Base-by-base conservation (phyloP, 2,113 vertebrate genomes). In the Microcebus lehilahytsara region DNA sequence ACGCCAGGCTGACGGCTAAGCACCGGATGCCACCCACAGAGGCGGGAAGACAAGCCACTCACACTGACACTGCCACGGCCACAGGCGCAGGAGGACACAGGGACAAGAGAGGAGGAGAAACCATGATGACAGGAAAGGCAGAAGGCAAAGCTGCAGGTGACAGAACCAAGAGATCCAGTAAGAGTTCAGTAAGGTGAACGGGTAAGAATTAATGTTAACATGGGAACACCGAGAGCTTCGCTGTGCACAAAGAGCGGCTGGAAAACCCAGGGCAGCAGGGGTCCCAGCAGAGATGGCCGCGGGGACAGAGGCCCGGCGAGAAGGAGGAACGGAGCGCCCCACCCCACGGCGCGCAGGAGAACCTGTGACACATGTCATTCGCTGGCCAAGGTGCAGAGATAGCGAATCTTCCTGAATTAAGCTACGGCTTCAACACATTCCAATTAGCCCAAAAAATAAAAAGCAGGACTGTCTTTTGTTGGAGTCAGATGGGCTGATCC, bases 341-440 rank as follows among this genome's bases (percentile, higher is more conserved):
- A 0, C 78, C 56, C 74, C 1, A 1, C 10, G 11, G 1, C 0
- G 1, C 5, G 9, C 10, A 2, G 51, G 71, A 12, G n/a, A 13
- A 19, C 46, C 13, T 40, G 4, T 0, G 0, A 0, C 1, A 32
- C 46, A 27, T 0, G 19, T 30, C 16, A 12, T 3, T 53, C 9
- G 3, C 46, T 1, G 0, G 66, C 37, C 1, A 0, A 9, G 6
- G 42, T 0, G 1, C 6, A 9, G 10, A 25, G 30, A 30, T 0
- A 34, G 0, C 1, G 12, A n/a, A 8, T 74, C 46, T 25, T 32
- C 30, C 89, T 37, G 60, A 72, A 30, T 25, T 58, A 37, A 42
- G 1, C 66, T 10, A 40, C 40, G 8, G 64, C 34, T 23, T 25
- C 85, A 56, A 7, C 1, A 7, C 80, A n/a, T 58, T 34, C 56